Conservation (phyloP, 2,113 vertebrate genomes). For the Gnathonemus echidnorhynchus region DNA sequence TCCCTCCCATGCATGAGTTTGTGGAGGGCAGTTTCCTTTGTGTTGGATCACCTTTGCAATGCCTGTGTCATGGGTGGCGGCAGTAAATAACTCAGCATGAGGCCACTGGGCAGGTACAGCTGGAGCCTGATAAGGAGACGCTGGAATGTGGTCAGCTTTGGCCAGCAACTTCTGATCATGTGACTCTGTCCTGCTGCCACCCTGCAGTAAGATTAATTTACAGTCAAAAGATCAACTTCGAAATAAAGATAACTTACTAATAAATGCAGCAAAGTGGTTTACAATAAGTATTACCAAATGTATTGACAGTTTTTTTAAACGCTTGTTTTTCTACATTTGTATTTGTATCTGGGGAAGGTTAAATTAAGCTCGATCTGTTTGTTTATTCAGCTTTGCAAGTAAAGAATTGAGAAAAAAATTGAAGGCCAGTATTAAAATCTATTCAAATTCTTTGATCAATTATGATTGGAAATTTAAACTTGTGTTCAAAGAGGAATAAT, state of each 20-base stretch:
- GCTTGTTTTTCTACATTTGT: not conserved
- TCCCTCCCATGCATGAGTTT: not conserved
- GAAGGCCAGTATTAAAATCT: not conserved
- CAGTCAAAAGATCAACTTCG: not conserved
- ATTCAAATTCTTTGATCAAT: not conserved
- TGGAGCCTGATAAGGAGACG: not conserved
- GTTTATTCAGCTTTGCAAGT: not conserved
- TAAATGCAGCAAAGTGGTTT: not conserved
- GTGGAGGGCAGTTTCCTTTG: not conserved
- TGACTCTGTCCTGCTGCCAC: not conserved
- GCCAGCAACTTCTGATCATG: conserved; percentile 18
- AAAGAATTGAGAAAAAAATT: not conserved
- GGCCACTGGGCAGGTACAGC: not conserved
- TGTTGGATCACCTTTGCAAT: conserved; percentile 25
- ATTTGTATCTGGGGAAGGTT: not conserved
- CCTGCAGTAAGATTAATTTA: not conserved
- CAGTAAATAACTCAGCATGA: conserved; percentile 9
- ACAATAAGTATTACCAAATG: not conserved
- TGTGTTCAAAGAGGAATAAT: not conserved
- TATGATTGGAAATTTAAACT: not conserved
- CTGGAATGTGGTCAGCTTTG: conserved; percentile 19
- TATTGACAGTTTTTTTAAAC: not conserved
- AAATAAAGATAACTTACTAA: not conserved
- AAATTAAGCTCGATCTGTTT: not conserved
- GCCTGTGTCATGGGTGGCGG: conserved; percentile 12